Evolutionary conservation across 2,888 invertebrate species (phyloP), one percentile per base, ranked within the genome.

Genomic region (Vesta saturnalis): DNA sequence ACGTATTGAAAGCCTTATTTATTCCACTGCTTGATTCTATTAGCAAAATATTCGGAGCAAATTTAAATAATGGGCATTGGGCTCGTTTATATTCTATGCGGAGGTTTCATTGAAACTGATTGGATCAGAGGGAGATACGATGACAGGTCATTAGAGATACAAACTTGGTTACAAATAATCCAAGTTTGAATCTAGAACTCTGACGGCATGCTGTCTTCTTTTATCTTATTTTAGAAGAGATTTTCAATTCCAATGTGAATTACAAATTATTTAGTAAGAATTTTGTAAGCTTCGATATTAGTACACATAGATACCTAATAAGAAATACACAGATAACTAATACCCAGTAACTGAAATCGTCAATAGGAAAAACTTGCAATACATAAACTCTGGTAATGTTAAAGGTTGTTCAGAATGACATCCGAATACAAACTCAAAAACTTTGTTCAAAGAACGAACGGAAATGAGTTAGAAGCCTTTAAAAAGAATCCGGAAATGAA

Each of bases 101-200:
- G 72, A 74, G 71, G 71, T 74, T 73, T 73, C 73, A 73, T 73
- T 74, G 74, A 73, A 74, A 73, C 72, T 73, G 73, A 74, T 74
- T 74, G 74, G 73, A 73, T 69, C 71, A 71, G 67, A 69, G 72
- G 70, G 69, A 67, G 73, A 71, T 68, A 67, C 68, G 61, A 68
- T 73, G 73, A 74, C 74, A 74, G 73, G 69, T 73, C 74, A 74
- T 74, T 74, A 73, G 73, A 70, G 65, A 68, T 65, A 67, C 70
- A 70, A 70, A 67, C 60, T 65, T 68, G 72, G 72, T 72, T 70
- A 72, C 72, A 73, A 72, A 72, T 72, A 72, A 73, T 71, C 72
- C 70, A 73, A 71, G 69, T 73, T 72, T 73, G 55, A 70, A 70
- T 52, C 59, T 61, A 57, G 64, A 64, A 55, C 52, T 64, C 52